Evolutionary conservation across 2,113 vertebrate species (phyloP), one percentile per base, ranked within the genome.

Genomic region (Castor canadensis): DNA sequence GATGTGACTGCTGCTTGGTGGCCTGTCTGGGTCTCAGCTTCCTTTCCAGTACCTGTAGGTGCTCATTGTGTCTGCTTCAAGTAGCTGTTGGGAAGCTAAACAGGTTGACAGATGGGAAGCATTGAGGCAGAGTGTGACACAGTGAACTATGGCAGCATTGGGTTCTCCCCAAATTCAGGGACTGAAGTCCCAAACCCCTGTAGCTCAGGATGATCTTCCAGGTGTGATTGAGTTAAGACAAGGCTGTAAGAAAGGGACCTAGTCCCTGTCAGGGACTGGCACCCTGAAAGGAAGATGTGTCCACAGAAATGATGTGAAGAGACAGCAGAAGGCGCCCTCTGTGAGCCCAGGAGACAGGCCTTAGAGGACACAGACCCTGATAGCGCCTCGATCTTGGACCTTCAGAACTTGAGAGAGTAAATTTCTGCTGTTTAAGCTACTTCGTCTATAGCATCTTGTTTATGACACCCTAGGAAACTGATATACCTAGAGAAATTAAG

Each of bases 241-340:
- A 30, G 24, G 35, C 32, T 43, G 1, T 35, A 38, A 6, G 22
- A 1, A 7, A 43, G 7, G 22, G 9, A 19, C n/a, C 19, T 40
- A 15, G 43, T 75, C n/a, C 7, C 40, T 43, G 7, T 0, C 0
- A 43, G 72, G 40, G 45, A 72, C 35, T n/a, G 32, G 30, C 2
- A 13, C 24, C 15, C 30, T n/a, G 40, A n/a, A 4, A 32, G 0
- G 6, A 0, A 9, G 9, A 11, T 1, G 10, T 17, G 35, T 26
- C 38, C 2, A 20, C 47, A 60, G 35, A 30, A 30, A 13, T 24
- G 19, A 0, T 0, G 8, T 0, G 35, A 87, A 5, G 3, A 40
- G 30, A 19, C 19, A 54, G 52, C 12, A 11, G 38, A 15, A 22
- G 9, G 2, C 28, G 9, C 38, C 22, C 1, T 40, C 2, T 40